Evolutionary conservation across 2,113 vertebrate species (phyloP), one percentile per base, ranked within the genome.

Genomic region (Nymphicus hollandicus): DNA sequence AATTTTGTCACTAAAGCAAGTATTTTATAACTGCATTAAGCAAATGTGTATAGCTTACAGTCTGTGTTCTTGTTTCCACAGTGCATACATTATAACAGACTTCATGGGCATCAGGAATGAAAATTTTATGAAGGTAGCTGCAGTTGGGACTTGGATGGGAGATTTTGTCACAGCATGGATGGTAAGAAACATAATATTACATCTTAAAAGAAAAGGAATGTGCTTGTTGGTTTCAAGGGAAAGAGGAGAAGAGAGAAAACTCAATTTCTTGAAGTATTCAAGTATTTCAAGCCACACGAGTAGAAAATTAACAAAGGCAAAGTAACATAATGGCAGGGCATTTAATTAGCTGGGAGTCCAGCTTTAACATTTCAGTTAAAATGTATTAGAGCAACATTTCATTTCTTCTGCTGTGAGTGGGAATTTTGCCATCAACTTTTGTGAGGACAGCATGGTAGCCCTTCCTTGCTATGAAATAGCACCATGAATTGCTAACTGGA

Each of bases 111-210:
- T 99, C 98, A 98, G 98, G 93, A 99, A 99, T 97, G 99, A 99
- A 98, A 99, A 98, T 97, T 99, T 99, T 95, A 99, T 99, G 99
- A 99, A 99, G 97, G 98, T 99, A 90, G 99, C 99, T 69, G 99
- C 99, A 11, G 99, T 99, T 91, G 99, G 99, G 86, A 99, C 99
- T 28, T 99, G 99, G 99, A 99, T 99, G 99, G 99, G 99, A 95
- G 99, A 99, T 96, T 99, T 99, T 96, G 99, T 99, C 97, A 99
- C 99, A 52, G 99, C 99, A 1, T 99, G 99, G 99, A 99, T 99
- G 99, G 99, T 99, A 98, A 99, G 99, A 94, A 94, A 46, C 6
- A 6, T 46, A 80, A 65, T 81, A 86, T 55, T 82, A 29, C 23
- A 37, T 92, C 86, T 81, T 73, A 50, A 91, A 96, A 74, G 22